Evolutionary conservation across 2,888 invertebrate genomes (phyloP).

Genomic region (Blomia tropicalis): DNA sequence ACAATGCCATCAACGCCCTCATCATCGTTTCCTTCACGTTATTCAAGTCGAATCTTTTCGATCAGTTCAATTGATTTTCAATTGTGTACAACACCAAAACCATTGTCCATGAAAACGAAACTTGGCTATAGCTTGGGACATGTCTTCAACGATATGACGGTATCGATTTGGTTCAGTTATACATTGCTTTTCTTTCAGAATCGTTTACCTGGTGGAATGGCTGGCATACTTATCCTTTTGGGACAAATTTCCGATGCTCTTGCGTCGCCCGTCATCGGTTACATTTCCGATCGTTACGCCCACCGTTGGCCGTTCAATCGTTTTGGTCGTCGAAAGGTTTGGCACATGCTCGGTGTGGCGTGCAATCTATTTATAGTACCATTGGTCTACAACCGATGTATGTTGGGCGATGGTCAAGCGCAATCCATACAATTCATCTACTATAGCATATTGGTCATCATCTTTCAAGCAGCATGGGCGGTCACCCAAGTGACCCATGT

Average conservation of each 20-base stretch:
- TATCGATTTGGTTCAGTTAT: slow-evolving; percentile 87
- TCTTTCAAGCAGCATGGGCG: slow-evolving; percentile 45
- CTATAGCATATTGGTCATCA: slow-evolving; percentile 40
- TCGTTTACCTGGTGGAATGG: slow-evolving; percentile 37
- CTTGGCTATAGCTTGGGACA: slow-evolving; percentile 63
- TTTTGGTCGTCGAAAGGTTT: slow-evolving; percentile 27
- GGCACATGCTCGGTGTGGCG: slow-evolving; percentile 27
- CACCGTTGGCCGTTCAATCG: slow-evolving; percentile 11
- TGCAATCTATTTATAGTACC: slow-evolving; percentile 39
- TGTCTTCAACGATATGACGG: slow-evolving; percentile 75
- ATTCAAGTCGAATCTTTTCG: too few relatives aligned
- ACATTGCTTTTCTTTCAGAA: slow-evolving; percentile 56
- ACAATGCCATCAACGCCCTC: too few relatives aligned
- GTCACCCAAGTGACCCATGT: slow-evolving; percentile 41
- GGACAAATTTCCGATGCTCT: slow-evolving; percentile 38
- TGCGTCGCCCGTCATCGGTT: slow-evolving; percentile 41
- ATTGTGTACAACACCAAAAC: too few relatives aligned
- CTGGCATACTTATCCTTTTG: slow-evolving; percentile 19
- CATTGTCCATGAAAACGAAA: slow-evolving; percentile 23
- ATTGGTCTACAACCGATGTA: slow-evolving; percentile 38
- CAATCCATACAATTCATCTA: slow-evolving; percentile 37
- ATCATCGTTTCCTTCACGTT: too few relatives aligned
- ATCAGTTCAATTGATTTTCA: too few relatives aligned
- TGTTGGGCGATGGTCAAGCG: slow-evolving; percentile 32
- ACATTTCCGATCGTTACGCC: slow-evolving; percentile 35